Evolutionary conservation across 1,140 invertebrate genomes (phyloP).

Genomic region (Bursaphelenchus mucronatus): DNA sequence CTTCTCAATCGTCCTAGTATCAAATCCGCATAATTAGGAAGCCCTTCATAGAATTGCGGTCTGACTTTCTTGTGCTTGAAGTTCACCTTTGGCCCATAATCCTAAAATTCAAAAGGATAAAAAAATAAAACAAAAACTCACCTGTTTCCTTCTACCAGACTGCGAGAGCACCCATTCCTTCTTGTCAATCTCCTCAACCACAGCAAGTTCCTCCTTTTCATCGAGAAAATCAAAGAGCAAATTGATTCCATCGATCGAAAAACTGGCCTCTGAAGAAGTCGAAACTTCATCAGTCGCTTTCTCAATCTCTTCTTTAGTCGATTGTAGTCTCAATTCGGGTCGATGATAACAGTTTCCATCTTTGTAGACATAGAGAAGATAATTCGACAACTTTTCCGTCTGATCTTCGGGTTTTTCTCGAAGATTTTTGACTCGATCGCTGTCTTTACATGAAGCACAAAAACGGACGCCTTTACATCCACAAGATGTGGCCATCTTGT

Average conservation of each 20-base stretch:
- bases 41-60: slow-evolving; percentile 74
- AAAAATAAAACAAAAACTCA: slow-evolving; percentile 3
- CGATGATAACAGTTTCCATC: slow-evolving; percentile 9
- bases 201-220: slow-evolving; percentile 67
- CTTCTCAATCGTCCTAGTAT: slow-evolving; percentile 70
- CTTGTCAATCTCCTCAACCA: slow-evolving; percentile 73
- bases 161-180: slow-evolving; percentile 85
- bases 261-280: neutral
- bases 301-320: slow-evolving; percentile 11
- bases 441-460: slow-evolving; percentile 38
- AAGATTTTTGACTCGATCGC: slow-evolving; percentile 41
- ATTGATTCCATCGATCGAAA: slow-evolving; percentile 14
- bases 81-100: slow-evolving; percentile 96
- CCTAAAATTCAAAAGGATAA: slow-evolving; percentile 65
- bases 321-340: slow-evolving; percentile 8
- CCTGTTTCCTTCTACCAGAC: slow-evolving; percentile 72
- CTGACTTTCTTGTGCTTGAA: slow-evolving; percentile 86
- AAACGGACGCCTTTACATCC: slow-evolving; percentile 50
- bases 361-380: slow-evolving; percentile 30
- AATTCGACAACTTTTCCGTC: slow-evolving; percentile 17
- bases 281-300: slow-evolving; percentile 23
- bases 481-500: slow-evolving; percentile 20
- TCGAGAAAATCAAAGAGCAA: slow-evolving; percentile 48
- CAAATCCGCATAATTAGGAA: slow-evolving; percentile 76
- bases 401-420: slow-evolving; percentile 30